Conservation (phyloP, 1,140 invertebrate genomes). For the Probaryconus sp. region DNA sequence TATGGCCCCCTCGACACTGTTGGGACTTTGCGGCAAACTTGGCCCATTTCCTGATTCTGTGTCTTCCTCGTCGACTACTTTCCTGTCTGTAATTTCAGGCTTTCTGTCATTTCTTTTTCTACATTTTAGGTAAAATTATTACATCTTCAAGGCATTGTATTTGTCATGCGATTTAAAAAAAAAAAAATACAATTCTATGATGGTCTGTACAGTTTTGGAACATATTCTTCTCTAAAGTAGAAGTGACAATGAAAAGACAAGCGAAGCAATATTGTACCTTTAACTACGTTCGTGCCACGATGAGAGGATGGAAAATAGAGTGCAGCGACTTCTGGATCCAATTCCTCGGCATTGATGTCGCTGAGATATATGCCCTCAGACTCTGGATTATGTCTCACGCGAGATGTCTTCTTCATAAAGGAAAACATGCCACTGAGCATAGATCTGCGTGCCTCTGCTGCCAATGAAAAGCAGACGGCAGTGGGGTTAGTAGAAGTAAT, state of each 20-base stretch:
- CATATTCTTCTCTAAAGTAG: neutral
- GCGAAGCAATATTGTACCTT: slow-evolving; percentile 64
- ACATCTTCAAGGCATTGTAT: too few relatives aligned
- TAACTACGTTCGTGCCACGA: slow-evolving; percentile 66
- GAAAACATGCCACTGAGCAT: slow-evolving; percentile 94
- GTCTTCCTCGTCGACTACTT: slow-evolving; percentile 87
- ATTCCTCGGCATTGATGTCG: slow-evolving; percentile 91
- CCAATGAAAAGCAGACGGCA: slow-evolving; percentile 66
- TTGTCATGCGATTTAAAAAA: too few relatives aligned
- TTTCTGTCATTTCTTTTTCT: too few relatives aligned
- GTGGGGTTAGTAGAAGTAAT: slow-evolving; percentile 62
- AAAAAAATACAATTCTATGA: too few relatives aligned
- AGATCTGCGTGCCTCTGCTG: slow-evolving; percentile 82
- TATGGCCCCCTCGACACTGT: slow-evolving; percentile 89
- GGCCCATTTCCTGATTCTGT: slow-evolving; percentile 96
- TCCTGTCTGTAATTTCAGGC: slow-evolving; percentile 70
- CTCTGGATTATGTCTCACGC: slow-evolving; percentile 83
- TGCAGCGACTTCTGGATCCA: slow-evolving; percentile 93
- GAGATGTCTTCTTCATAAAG: slow-evolving; percentile 91
- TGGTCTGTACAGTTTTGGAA: neutral
- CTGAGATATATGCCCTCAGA: slow-evolving; percentile 94
- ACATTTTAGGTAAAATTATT: too few relatives aligned
- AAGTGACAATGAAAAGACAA: slow-evolving; percentile 35
- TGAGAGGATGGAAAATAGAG: slow-evolving; percentile 88
- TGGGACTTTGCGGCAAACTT: slow-evolving; percentile 95